Conservation (phyloP, 2,797 vertebrate species). For the Manis javanica region DNA sequence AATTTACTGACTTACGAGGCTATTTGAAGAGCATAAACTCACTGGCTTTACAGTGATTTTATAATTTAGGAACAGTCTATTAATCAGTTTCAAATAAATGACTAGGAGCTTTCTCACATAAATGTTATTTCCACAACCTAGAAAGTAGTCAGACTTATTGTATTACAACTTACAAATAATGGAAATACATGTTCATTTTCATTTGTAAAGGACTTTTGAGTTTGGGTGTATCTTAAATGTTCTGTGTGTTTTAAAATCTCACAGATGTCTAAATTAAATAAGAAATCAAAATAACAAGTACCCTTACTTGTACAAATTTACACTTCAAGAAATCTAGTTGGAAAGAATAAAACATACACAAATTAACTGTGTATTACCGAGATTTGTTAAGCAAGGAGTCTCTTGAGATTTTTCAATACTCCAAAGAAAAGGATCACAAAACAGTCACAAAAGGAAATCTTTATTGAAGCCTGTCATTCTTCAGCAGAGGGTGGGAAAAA, state of each 20-base stretch:
- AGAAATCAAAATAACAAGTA: slow-evolving; percentile 25
- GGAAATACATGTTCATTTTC: slow-evolving; percentile 22
- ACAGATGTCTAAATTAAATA: slow-evolving; percentile 27
- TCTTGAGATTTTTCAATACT: neutral
- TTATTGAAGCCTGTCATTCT: slow-evolving; percentile 9
- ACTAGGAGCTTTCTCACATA: slow-evolving; percentile 10
- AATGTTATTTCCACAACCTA: slow-evolving; percentile 33
- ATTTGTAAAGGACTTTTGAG: slow-evolving; percentile 36
- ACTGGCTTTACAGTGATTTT: slow-evolving; percentile 6
- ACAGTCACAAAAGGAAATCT: neutral
- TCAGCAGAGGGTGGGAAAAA: neutral
- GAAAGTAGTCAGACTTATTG: neutral
- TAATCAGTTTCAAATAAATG: slow-evolving; percentile 42
- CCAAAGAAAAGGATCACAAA: slow-evolving; percentile 26
- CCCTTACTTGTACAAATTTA: slow-evolving; percentile 9
- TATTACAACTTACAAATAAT: neutral
- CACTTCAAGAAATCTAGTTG: neutral
- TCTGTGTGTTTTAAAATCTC: slow-evolving; percentile 38
- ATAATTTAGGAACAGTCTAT: slow-evolving; percentile 52
- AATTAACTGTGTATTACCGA: neutral
- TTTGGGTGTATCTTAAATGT: slow-evolving; percentile 42
- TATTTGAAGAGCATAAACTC: neutral
- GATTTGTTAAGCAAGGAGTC: neutral
- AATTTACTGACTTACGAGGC: slow-evolving; percentile 55
- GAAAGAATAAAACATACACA: slow-evolving; percentile 28